Percentiles rank a stretch among this genome's conserved stretches.
Conservation (phyloP, 2,797 vertebrate genomes). For the Onychomys leucogaster region DNA sequence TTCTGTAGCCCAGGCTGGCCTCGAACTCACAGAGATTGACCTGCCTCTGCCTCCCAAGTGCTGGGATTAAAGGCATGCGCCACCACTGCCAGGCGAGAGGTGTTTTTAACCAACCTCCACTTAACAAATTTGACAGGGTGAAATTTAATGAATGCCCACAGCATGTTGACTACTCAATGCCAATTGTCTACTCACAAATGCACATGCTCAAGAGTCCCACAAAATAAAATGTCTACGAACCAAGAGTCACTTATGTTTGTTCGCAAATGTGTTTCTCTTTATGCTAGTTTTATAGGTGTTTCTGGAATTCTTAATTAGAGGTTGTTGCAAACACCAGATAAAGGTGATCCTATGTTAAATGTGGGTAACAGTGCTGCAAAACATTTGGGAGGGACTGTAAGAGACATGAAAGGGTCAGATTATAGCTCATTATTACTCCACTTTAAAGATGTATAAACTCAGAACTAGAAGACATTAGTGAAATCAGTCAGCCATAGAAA, state of each 20-base stretch:
- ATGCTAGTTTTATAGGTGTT: slow-evolving; percentile 46
- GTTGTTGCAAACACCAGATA: slow-evolving; percentile 37
- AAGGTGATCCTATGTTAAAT: slow-evolving; percentile 49
- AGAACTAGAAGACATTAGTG: background rate
- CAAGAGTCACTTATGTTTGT: slow-evolving; percentile 47
- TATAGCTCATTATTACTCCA: background rate
- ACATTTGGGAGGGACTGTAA: background rate
- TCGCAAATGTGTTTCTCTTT: slow-evolving; percentile 11
- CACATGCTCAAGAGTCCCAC: background rate
- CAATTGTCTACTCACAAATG: background rate
- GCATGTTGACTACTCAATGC: background rate
- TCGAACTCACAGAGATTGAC: no score
- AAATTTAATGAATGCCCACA: slow-evolving; percentile 11
- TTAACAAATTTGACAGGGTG: slow-evolving; percentile 35
- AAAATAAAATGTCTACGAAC: slow-evolving; percentile 42
- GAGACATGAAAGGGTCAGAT: slow-evolving; percentile 44
- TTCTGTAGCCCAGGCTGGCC: no score
- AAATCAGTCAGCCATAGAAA: background rate
- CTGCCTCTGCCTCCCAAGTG: no score
- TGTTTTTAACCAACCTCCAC: slow-evolving; percentile 14
- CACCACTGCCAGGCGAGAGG: no score
- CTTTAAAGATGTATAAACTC: slow-evolving; percentile 17
- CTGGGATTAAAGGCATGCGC: no score
- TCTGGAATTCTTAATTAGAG: slow-evolving; percentile 61
- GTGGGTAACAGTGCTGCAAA: slow-evolving; percentile 50